Evolutionary conservation across 2,888 invertebrate species (phyloP).

Genomic region (Cacoxenus indagator): DNA sequence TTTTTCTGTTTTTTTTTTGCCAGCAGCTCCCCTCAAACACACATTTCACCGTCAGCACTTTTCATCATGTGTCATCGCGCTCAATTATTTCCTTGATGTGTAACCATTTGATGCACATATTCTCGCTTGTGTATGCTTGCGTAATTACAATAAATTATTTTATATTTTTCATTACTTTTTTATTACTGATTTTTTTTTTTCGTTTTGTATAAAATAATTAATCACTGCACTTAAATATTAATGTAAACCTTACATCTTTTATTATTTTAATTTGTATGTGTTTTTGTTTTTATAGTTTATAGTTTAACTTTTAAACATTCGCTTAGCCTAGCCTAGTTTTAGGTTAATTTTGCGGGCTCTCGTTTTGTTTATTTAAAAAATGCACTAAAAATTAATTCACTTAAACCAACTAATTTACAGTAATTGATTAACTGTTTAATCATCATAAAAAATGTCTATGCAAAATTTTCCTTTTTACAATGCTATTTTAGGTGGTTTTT

Average conservation of each 20-base stretch:
- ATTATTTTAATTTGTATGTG: background rate
- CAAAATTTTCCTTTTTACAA: background rate
- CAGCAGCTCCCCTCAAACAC: too few relatives aligned
- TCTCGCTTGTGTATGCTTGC: background rate
- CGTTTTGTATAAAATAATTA: slow-evolving; percentile 19
- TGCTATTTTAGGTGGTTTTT: background rate
- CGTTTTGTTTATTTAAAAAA: background rate
- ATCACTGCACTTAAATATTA: slow-evolving; percentile 10
- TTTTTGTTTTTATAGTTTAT: background rate
- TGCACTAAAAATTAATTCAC: background rate
- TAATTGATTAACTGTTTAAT: background rate
- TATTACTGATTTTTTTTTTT: background rate
- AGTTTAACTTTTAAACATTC: background rate
- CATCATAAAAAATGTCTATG: background rate
- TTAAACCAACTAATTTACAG: background rate
- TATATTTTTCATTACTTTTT: background rate
- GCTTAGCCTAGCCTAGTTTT: background rate
- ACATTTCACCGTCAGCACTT: too few relatives aligned
- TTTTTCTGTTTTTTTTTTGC: too few relatives aligned
- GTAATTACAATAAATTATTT: background rate
- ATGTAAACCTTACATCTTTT: background rate
- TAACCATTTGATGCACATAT: too few relatives aligned
- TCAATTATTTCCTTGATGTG: too few relatives aligned
- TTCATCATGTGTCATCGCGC: too few relatives aligned
- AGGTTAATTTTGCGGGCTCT: background rate